Percentiles rank a stretch among this genome's conserved stretches.
Conservation (phyloP, 2,113 vertebrate genomes). For the Ictidomys tridecemlineatus region DNA sequence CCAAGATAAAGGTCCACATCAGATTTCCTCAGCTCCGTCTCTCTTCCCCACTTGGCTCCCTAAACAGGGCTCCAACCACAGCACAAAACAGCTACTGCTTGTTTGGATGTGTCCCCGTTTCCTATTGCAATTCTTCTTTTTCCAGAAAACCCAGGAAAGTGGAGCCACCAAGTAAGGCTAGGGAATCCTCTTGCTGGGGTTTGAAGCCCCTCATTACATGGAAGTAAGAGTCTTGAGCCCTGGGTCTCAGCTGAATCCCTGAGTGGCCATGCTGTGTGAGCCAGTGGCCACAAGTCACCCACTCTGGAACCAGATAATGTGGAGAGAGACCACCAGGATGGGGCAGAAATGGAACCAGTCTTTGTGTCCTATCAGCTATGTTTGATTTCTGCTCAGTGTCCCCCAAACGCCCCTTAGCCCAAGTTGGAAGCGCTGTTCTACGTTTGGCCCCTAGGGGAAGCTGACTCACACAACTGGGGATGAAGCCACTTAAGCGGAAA, state of each 20-base stretch:
- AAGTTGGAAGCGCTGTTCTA: neutral
- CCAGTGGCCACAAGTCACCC: neutral
- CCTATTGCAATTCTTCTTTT: neutral
- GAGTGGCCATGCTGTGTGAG: neutral
- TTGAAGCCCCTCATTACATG: neutral
- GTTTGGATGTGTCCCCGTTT: neutral
- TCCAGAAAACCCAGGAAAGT: neutral
- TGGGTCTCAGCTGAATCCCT: neutral
- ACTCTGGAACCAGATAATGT: neutral
- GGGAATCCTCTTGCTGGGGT: neutral
- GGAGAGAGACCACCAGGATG: neutral
- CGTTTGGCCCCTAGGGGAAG: neutral
- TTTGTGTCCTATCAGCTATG: neutral
- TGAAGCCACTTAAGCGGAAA: neutral
- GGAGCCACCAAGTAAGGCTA: neutral
- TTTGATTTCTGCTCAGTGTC: neutral
- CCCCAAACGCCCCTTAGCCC: neutral
- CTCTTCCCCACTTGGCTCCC: neutral
- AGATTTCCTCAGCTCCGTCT: neutral
- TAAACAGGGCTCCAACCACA: neutral
- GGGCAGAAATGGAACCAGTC: neutral
- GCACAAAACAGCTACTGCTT: neutral
- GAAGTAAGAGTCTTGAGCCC: neutral
- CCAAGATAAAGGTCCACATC: neutral
- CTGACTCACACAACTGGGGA: neutral